phyloP scores from a whole-genome alignment of 2,888 invertebrate species.

The Chrysodeixis includens region DNA sequence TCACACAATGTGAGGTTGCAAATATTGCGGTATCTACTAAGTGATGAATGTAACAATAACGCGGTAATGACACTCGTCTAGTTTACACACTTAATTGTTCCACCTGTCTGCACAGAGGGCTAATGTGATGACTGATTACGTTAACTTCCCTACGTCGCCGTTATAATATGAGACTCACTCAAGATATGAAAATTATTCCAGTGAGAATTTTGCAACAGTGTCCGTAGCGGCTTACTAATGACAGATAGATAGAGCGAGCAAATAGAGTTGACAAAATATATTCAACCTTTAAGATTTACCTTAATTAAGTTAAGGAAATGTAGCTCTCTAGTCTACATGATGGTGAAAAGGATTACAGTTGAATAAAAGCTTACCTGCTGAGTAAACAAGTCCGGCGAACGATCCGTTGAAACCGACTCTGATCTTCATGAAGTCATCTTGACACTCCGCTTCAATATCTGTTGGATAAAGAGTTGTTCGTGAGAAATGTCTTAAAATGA shows the following conservation, averaged over 20 bases:
- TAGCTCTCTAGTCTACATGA: no score
- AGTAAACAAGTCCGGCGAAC: conserved; percentile 96
- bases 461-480: conserved; percentile 67
- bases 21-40: conserved; percentile 25
- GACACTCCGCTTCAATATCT: conserved; percentile 98
- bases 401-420: conserved; percentile 97
- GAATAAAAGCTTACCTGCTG: conserved; percentile 95
- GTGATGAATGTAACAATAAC: conserved; percentile 57
- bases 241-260: background rate
- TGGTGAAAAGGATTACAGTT: no score
- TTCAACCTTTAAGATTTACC: background rate
- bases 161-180: conserved; percentile 12
- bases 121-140: conserved; percentile 34
- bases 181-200: background rate
- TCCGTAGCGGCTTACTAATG: background rate
- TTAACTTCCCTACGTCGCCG: conserved; percentile 19
- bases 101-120: conserved; percentile 31
- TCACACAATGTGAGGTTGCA: conserved; percentile 28
- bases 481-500: background rate
- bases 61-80: conserved; percentile 60
- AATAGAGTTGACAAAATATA: background rate
- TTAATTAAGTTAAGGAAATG: background rate
- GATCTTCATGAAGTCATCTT: conserved; percentile 98
- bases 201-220: no score
- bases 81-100: conserved; percentile 57